Evolutionary conservation across 2,888 invertebrate species (phyloP).

Genomic region (Machimus atricapillus): DNA sequence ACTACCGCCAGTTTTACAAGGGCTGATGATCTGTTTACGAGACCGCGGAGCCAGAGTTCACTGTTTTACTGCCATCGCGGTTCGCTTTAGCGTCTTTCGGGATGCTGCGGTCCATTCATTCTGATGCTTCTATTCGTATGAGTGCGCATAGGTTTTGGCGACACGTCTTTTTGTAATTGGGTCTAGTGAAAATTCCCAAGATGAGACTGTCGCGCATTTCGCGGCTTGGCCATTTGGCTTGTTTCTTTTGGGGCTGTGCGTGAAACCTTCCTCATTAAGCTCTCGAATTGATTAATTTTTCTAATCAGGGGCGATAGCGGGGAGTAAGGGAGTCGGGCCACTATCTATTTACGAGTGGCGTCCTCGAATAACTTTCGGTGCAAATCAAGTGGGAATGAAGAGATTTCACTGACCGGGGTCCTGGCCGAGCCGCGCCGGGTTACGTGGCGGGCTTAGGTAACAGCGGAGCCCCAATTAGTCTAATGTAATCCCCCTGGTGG

Average conservation of each 20-base stretch:
- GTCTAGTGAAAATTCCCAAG: neutral
- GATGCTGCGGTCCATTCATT: neutral
- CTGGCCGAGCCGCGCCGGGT: neutral
- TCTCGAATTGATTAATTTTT: conserved; percentile 1
- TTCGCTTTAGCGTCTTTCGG: neutral
- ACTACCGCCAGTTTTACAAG: neutral
- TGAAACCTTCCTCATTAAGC: neutral
- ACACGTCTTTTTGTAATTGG: neutral
- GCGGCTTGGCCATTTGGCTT: neutral
- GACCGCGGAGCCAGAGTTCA: neutral
- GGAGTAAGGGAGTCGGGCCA: neutral
- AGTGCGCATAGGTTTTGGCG: neutral
- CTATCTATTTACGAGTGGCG: neutral
- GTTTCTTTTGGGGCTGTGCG: neutral
- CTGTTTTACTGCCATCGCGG: neutral
- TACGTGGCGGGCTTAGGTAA: neutral
- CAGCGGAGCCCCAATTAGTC: conserved; percentile 15
- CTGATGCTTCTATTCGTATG: neutral
- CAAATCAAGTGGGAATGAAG: conserved; percentile 21
- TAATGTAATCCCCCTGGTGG: conserved; percentile 23
- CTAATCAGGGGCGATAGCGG: neutral
- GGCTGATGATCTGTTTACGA: conserved; percentile 14
- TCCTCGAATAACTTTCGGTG: neutral
- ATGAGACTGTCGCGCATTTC: neutral
- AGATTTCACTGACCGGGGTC: neutral